phyloP scores from a whole-genome alignment of 2,888 invertebrate species.

The Eupithecia inturbata region DNA sequence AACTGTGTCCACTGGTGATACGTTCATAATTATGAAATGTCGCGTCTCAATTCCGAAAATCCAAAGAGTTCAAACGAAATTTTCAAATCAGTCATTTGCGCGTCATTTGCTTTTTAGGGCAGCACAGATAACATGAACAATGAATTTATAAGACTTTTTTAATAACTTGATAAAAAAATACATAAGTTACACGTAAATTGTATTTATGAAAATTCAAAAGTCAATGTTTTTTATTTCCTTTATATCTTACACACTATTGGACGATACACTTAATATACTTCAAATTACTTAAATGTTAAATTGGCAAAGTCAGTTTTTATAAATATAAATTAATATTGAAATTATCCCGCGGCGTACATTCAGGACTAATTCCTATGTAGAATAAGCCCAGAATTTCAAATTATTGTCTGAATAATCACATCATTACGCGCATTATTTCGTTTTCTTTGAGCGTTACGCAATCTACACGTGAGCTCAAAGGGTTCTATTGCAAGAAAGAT shows the following conservation, averaged over 20 bases:
- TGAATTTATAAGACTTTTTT: too few relatives aligned
- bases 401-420: slow-evolving; percentile 12
- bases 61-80: background rate
- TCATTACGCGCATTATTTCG: slow-evolving; percentile 13
- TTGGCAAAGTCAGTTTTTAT: background rate
- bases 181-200: too few relatives aligned
- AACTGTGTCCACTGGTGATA: background rate
- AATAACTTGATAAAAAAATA: too few relatives aligned
- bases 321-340: background rate
- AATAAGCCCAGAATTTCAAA: slow-evolving; percentile 10
- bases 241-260: background rate
- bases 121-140: background rate
- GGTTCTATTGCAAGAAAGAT: slow-evolving; percentile 43
- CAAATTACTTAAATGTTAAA: background rate
- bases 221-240: background rate
- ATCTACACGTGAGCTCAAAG: slow-evolving; percentile 29
- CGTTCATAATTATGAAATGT: background rate
- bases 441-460: slow-evolving; percentile 14
- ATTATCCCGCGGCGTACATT: background rate
- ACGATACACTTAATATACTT: background rate
- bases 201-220: background rate
- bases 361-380: background rate
- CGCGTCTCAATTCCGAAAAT: background rate
- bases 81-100: background rate
- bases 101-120: background rate